Conservation (phyloP, 53 echinoderm and acorn worm genomes). For the Paracentrotus lividus region DNA sequence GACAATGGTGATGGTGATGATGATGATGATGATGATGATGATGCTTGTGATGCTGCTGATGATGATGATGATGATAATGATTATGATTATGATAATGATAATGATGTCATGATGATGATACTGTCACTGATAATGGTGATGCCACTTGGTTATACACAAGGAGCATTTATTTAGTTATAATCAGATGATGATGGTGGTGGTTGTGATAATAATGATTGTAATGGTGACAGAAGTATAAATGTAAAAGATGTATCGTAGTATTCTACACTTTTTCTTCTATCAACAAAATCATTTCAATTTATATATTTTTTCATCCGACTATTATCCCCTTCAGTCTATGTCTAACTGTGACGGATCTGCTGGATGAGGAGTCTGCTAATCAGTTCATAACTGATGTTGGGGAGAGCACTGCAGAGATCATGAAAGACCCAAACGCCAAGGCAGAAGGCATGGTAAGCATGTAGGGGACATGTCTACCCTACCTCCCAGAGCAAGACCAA, state of each 20-base stretch:
- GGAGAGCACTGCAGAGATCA: slow-evolving; percentile 77
- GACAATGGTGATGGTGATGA: slow-evolving; percentile 64
- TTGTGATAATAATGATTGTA: background rate
- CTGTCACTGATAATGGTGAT: slow-evolving; percentile 23
- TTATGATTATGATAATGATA: slow-evolving; percentile 42
- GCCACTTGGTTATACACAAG: background rate
- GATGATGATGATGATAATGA: slow-evolving; percentile 60
- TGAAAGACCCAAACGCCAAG: slow-evolving; percentile 86
- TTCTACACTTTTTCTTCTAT: too few species aligned
- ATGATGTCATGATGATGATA: slow-evolving; percentile 69
- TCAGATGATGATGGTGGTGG: slow-evolving; percentile 28
- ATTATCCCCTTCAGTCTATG: slow-evolving; percentile 64
- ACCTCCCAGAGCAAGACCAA: too few species aligned
- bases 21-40: slow-evolving; percentile 65
- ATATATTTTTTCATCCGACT: background rate
- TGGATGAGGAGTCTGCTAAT: slow-evolving; percentile 65
- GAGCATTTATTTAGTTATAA: too few species aligned
- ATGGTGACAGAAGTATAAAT: background rate
- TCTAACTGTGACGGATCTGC: slow-evolving; percentile 83
- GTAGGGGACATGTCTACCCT: background rate
- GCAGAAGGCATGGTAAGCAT: slow-evolving; percentile 86
- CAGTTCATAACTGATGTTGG: slow-evolving; percentile 78
- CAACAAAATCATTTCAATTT: background rate
- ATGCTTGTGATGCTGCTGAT: slow-evolving; percentile 41
- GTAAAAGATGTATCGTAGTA: background rate